Evolutionary conservation across 2,888 invertebrate species (phyloP).

Genomic region (Cantharis nigra): DNA sequence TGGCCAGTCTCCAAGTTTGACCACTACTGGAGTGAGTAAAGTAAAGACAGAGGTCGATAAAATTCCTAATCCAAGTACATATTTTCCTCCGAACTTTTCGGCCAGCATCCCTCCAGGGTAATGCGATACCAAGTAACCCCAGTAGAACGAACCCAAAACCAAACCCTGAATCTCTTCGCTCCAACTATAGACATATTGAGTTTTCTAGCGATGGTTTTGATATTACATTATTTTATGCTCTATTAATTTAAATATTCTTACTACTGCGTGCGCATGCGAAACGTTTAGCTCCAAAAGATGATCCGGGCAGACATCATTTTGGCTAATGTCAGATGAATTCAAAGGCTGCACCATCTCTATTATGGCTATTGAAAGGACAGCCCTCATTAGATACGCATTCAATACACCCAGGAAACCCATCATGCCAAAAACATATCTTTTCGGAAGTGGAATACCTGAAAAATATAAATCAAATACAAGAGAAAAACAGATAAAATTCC

Average conservation of each 20-base stretch:
- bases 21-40: slow-evolving; percentile 73
- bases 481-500: too few species aligned
- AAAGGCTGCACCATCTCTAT: slow-evolving; percentile 7
- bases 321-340: slow-evolving; percentile 45
- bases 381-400: slow-evolving; percentile 48
- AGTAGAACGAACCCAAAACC: slow-evolving; percentile 79
- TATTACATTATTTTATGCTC: too few species aligned
- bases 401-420: slow-evolving; percentile 50
- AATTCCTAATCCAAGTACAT: slow-evolving; percentile 75
- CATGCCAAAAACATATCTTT: slow-evolving; percentile 63
- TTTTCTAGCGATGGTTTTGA: neutral
- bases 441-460: slow-evolving; percentile 21
- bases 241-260: neutral
- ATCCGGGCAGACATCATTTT: neutral
- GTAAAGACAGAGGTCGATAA: slow-evolving; percentile 78
- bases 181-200: slow-evolving; percentile 60
- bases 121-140: slow-evolving; percentile 80
- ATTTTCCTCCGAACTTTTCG: slow-evolving; percentile 78
- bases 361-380: slow-evolving; percentile 50
- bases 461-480: too few species aligned
- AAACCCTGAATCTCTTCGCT: slow-evolving; percentile 70
- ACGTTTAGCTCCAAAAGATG: neutral
- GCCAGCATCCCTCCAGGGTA: slow-evolving; percentile 77
- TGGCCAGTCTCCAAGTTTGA: slow-evolving; percentile 65
- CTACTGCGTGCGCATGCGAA: neutral